Percentiles rank a stretch among this genome's conserved stretches.
phyloP scores from a whole-genome alignment of 2,888 invertebrate genomes.

The Eupeodes latifasciatus region DNA sequence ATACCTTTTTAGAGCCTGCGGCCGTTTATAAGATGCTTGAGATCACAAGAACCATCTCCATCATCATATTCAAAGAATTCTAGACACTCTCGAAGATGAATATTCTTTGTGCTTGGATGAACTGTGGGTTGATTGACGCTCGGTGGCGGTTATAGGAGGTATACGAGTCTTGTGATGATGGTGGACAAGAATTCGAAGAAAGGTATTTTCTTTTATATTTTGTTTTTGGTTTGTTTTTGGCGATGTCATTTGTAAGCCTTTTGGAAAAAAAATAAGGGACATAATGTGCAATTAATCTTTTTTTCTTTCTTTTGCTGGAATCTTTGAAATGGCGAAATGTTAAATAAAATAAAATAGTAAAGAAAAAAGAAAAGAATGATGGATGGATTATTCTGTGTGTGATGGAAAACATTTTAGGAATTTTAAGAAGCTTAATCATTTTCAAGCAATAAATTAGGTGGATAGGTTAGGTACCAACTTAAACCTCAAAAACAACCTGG shows the following conservation, averaged over 20 bases:
- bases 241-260: conserved; percentile 13
- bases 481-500: too few relatives aligned
- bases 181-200: conserved; percentile 1
- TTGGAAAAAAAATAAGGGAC: not conserved
- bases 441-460: too few relatives aligned
- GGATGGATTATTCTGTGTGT: not conserved
- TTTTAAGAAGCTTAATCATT: too few relatives aligned
- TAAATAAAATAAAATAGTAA: not conserved
- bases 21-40: not conserved
- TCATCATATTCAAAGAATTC: not conserved
- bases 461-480: too few relatives aligned
- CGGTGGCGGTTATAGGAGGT: too few relatives aligned
- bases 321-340: conserved; percentile 1
- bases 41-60: not conserved
- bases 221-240: not conserved
- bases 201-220: not conserved
- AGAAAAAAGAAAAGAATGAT: not conserved
- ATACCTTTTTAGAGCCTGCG: conserved; percentile 14
- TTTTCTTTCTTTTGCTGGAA: not conserved
- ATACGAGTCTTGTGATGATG: not conserved
- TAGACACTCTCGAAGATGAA: conserved; percentile 3
- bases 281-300: conserved; percentile 22
- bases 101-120: not conserved
- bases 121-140: too few relatives aligned
- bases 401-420: not conserved